Percentiles rank a stretch among this genome's conserved stretches.
Evolutionary conservation across 2,888 invertebrate species (phyloP).

Genomic region (Muschampia plurimacula): DNA sequence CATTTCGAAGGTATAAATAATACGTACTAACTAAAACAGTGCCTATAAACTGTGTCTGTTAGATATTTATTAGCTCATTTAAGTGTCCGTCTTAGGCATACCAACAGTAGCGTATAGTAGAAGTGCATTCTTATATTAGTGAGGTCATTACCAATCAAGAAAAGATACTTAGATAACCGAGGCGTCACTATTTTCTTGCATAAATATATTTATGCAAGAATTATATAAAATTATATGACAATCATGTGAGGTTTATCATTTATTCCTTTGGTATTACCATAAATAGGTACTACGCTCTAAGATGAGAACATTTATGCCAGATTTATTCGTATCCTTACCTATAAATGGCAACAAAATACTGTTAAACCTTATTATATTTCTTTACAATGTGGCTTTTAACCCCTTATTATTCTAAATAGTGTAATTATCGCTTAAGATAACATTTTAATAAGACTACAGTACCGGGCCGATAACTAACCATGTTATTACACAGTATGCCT

Average conservation of each 20-base stretch:
- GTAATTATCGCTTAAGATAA: slow-evolving; percentile 30
- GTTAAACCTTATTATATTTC: slow-evolving; percentile 19
- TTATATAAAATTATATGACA: too few species aligned
- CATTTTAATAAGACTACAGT: slow-evolving; percentile 33
- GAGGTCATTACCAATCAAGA: not conserved
- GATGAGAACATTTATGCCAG: not conserved
- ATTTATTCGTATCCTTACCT: not conserved
- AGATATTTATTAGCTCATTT: slow-evolving; percentile 18
- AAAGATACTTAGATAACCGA: not conserved
- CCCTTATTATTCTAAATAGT: slow-evolving; percentile 30
- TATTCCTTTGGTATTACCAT: not conserved
- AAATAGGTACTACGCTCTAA: not conserved
- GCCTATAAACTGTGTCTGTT: slow-evolving; percentile 9
- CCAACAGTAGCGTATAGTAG: not conserved
- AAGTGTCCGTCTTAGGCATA: slow-evolving; percentile 13
- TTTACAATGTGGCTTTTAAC: slow-evolving; percentile 25
- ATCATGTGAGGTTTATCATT: too few species aligned
- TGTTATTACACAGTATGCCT: slow-evolving; percentile 7
- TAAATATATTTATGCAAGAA: too few species aligned
- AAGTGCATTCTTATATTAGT: not conserved
- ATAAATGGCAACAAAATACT: slow-evolving; percentile 6
- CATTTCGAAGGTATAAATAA: slow-evolving; percentile 16
- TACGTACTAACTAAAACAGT: slow-evolving; percentile 4
- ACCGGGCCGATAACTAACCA: slow-evolving; percentile 12
- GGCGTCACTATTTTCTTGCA: too few species aligned